phyloP scores from a whole-genome alignment of 2,888 invertebrate genomes.

The Ephialtes manifestator region DNA sequence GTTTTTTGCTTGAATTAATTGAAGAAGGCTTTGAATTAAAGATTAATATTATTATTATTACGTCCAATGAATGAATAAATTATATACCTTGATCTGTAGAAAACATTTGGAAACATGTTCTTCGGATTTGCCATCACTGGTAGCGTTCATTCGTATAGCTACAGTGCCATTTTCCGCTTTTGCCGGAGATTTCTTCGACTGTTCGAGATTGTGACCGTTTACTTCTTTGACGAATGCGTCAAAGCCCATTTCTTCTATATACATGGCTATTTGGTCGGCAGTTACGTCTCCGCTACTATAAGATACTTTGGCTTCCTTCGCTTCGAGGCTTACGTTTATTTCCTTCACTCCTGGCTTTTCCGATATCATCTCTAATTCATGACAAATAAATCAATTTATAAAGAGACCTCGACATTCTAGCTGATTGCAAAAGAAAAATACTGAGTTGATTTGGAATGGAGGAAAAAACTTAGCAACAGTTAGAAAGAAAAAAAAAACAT shows the following conservation, averaged over 20 bases:
- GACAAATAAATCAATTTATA: neutral
- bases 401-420: neutral
- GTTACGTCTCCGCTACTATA: slow-evolving; percentile 87
- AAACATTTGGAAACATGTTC: slow-evolving; percentile 78
- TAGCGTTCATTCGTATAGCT: slow-evolving; percentile 73
- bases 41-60: too few relatives aligned
- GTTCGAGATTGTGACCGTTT: slow-evolving; percentile 79
- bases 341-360: slow-evolving; percentile 89
- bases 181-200: slow-evolving; percentile 37
- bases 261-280: slow-evolving; percentile 89
- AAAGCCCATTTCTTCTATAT: slow-evolving; percentile 94
- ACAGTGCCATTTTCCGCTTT: slow-evolving; percentile 71
- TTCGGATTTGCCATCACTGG: slow-evolving; percentile 73
- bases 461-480: too few relatives aligned
- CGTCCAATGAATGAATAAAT: too few relatives aligned
- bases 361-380: slow-evolving; percentile 87
- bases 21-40: neutral
- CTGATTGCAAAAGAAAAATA: neutral
- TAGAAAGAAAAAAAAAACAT: too few relatives aligned
- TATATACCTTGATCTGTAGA: slow-evolving; percentile 80
- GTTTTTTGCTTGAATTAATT: too few relatives aligned
- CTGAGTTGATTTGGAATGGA: too few relatives aligned
- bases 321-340: slow-evolving; percentile 89
- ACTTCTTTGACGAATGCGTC: slow-evolving; percentile 88
- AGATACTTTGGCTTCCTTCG: slow-evolving; percentile 89